Percentiles rank a stretch among this genome's conserved stretches.
These are phyloP conservation scores for Tetramorium parvispinum DNA, from an alignment of 1,140 invertebrate genomes.

Conservation along the genomic window DNA sequence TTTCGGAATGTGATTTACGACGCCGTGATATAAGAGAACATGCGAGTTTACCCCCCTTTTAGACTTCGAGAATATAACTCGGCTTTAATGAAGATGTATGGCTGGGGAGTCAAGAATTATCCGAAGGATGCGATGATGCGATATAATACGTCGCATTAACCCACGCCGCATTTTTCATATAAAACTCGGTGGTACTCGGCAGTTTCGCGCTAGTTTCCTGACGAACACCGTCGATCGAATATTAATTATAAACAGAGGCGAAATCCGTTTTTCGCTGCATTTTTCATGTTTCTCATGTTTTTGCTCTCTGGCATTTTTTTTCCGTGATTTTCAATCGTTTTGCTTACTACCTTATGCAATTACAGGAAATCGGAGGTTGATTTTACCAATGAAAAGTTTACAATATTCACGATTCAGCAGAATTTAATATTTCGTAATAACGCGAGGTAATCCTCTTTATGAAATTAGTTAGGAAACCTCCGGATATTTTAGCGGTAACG, in stretches of 20 bases:
- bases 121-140: slow-evolving; percentile 57
- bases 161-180: slow-evolving; percentile 24
- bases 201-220: slow-evolving; percentile 4
- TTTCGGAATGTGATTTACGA: slow-evolving; percentile 83
- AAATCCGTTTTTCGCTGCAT: slow-evolving; percentile 1
- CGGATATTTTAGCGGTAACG: not conserved
- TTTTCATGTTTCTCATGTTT: slow-evolving; percentile 13
- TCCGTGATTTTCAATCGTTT: slow-evolving; percentile 17
- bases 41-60: slow-evolving; percentile 57
- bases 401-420: not conserved
- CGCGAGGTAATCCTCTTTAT: not conserved
- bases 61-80: slow-evolving; percentile 74
- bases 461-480: not conserved
- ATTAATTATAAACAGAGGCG: slow-evolving; percentile 27
- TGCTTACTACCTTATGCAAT: not conserved
- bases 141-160: slow-evolving; percentile 60
- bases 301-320: not conserved
- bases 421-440: slow-evolving; percentile 11
- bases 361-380: not conserved
- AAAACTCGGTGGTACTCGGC: not conserved
- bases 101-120: slow-evolving; percentile 77
- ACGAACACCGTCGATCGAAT: not conserved
- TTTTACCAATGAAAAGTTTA: not conserved
- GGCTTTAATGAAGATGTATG: slow-evolving; percentile 81
- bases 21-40: slow-evolving; percentile 60